Evolutionary conservation across 1,140 invertebrate species (phyloP), one percentile per base, ranked within the genome.

Genomic region (Lordiphosa clarofinis): DNA sequence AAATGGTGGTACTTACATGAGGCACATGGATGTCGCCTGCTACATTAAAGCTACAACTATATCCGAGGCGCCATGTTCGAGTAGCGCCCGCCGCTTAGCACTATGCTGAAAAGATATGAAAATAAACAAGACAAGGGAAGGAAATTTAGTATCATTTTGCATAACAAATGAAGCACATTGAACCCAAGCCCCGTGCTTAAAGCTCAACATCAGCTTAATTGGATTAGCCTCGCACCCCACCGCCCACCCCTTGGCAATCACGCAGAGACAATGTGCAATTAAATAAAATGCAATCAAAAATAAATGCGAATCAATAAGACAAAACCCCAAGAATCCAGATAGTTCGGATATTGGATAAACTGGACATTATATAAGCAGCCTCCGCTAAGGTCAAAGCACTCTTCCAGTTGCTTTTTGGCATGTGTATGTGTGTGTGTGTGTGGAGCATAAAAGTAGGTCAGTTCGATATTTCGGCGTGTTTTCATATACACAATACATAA

Each of bases 61-160:
- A 89, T 89, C 87, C 87, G 88, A 89, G 88, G 88, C 88, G 87
- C 88, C 87, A 89, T 89, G 64, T 87, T 88, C 76, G 72, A 86
- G 64, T 75, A 88, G 86, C 86, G 86, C 88, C 87, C 87, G 66
- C 87, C 86, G 74, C 87, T 87, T 75, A 84, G 72, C 86, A 88
- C 81, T 68, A 79, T 88, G 71, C 87, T 88, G 74, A 10, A 88
- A 84, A 9, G 54, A 53, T 4, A 3, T 21, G 4, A 33, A 68
- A 28, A 24, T 3, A 42, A 33, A 56, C 28, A 47, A 9, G 38
- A 15, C 19, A 53, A 19, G 10, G 9, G 13, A 19, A 15, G 11
- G 2, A 7, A 40, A 4, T 13, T 19, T 15, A 19, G 13, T 15
- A 39, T 15, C 24, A 33, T 35, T 37, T 39, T 53, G 4, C 33